Percentiles rank a stretch among this genome's conserved stretches.
Evolutionary conservation across 2,797 vertebrate genomes (phyloP).

Genomic region (Emys orbicularis): DNA sequence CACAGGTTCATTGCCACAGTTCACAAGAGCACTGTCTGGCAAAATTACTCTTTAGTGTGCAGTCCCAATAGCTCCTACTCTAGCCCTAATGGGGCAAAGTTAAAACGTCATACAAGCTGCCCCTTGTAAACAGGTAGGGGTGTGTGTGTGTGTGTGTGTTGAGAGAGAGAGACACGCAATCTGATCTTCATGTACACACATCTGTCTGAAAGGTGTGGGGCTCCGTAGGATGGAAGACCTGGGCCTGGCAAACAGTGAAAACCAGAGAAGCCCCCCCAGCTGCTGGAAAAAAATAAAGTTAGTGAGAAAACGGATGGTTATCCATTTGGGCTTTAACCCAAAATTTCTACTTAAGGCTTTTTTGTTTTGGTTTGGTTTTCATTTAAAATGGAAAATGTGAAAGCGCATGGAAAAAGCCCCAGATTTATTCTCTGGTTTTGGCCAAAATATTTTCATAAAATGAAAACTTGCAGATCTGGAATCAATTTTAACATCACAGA

Average conservation of each 20-base stretch:
- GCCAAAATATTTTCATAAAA: slow-evolving; percentile 52
- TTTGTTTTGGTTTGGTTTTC: slow-evolving; percentile 49
- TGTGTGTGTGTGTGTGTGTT: background rate
- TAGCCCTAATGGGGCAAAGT: slow-evolving; percentile 25
- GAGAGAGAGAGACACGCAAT: background rate
- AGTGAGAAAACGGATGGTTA: slow-evolving; percentile 76
- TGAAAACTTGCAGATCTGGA: slow-evolving; percentile 60
- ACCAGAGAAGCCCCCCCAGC: slow-evolving; percentile 56
- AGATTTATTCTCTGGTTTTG: slow-evolving; percentile 62
- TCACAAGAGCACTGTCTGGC: background rate
- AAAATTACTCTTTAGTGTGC: slow-evolving; percentile 24
- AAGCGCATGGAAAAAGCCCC: slow-evolving; percentile 37
- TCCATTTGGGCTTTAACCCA: slow-evolving; percentile 33
- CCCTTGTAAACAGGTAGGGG: slow-evolving; percentile 33
- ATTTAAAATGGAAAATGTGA: slow-evolving; percentile 57
- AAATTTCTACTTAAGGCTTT: slow-evolving; percentile 8
- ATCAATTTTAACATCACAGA: slow-evolving; percentile 60
- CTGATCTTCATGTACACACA: slow-evolving; percentile 68
- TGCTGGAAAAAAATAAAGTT: slow-evolving; percentile 31
- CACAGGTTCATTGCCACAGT: slow-evolving; percentile 25
- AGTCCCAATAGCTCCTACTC: background rate
- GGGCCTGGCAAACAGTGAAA: slow-evolving; percentile 67
- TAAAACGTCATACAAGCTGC: slow-evolving; percentile 50
- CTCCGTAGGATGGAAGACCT: slow-evolving; percentile 54
- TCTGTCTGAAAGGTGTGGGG: slow-evolving; percentile 83